Base-by-base conservation (phyloP, 2,113 vertebrate species). In the Syngnathus floridae region DNA sequence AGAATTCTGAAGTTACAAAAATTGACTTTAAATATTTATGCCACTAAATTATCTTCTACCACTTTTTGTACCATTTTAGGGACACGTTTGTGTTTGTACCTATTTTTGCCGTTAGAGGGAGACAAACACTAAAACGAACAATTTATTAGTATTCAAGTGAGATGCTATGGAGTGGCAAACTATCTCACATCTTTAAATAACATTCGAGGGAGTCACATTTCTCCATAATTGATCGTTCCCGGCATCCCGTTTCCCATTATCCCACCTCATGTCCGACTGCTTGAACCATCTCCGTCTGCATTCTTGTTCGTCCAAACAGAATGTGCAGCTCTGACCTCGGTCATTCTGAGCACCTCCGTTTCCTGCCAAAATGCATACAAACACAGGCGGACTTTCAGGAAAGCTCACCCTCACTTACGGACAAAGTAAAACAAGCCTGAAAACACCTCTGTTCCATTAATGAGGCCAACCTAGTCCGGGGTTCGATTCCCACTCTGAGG, bases 261-360 rank as follows among this genome's bases (percentile, higher is more conserved):
- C 45, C 51, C 22, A 38, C 19, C 10, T 64, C 14, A 19, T 9
- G 3, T 4, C 10, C 26, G n/a, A 3, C 19, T 1, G 26, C 10
- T 62, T 62, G 13, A 40, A 56, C 7, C 16, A 55, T 26, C 8
- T 26, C 14, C 2, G 40, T 31, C 1, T 17, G 31, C 21, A 41
- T 63, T 43, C 45, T 31, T 7, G 4, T 4, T 16, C 45, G n/a
- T 62, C 21, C 36, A 7, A 16, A 9, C 12, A 12, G 21, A 43
- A 52, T 2, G 13, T 19, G 19, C 35, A 46, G 19, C 62, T 14
- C 2, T 21, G 17, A n/a, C 52, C 36, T 3, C 7, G 1, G 1
- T 13, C 31, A 59, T 64, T 73, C 66, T 36, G 40, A 64, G 12
- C 59, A 41, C n/a, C 43, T 14, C 11, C 40, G 22, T 43, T 57